A percentile compares a stretch with the other conserved stretches of the same genome.
Conservation (phyloP, 1,140 invertebrate genomes). For the Drosophila malerkotliana region DNA sequence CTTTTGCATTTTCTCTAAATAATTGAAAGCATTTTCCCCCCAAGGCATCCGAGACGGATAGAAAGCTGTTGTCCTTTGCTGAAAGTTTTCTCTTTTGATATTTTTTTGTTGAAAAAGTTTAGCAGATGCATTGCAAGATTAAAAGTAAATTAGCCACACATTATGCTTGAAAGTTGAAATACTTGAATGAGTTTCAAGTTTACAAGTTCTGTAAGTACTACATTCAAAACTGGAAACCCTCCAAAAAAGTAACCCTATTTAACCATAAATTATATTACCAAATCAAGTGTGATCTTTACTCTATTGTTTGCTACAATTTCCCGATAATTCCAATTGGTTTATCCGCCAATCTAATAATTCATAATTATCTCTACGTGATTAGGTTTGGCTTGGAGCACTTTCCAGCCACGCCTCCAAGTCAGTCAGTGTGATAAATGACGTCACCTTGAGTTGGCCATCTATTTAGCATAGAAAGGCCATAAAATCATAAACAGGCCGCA, state of each 20-base stretch:
- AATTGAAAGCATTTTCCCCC: conserved; percentile 72
- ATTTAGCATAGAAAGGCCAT: conserved; percentile 76
- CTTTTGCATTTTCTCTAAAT: conserved; percentile 65
- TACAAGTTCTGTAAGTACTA: background rate
- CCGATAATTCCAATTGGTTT: conserved; percentile 6
- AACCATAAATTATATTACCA: background rate
- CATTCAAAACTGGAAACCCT: too few relatives aligned
- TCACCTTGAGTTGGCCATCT: conserved; percentile 63
- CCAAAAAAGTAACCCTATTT: too few relatives aligned
- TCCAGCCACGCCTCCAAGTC: conserved; percentile 44
- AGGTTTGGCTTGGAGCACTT: conserved; percentile 5
- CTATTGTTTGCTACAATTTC: conserved; percentile 3
- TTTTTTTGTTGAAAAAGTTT: conserved; percentile 29
- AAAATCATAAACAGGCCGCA: conserved; percentile 75
- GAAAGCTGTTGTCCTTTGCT: conserved; percentile 38
- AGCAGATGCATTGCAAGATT: conserved; percentile 31
- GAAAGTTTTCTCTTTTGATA: conserved; percentile 20
- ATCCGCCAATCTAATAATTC: conserved; percentile 25
- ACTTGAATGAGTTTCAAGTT: background rate
- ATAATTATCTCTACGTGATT: conserved; percentile 33
- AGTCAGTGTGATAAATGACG: conserved; percentile 65
- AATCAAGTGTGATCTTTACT: conserved; percentile 10
- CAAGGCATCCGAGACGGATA: conserved; percentile 36
- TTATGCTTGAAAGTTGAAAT: conserved; percentile 6
- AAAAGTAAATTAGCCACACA: conserved; percentile 41